phyloP scores from a whole-genome alignment of 2,888 invertebrate species.

The Lycaena phlaeas region DNA sequence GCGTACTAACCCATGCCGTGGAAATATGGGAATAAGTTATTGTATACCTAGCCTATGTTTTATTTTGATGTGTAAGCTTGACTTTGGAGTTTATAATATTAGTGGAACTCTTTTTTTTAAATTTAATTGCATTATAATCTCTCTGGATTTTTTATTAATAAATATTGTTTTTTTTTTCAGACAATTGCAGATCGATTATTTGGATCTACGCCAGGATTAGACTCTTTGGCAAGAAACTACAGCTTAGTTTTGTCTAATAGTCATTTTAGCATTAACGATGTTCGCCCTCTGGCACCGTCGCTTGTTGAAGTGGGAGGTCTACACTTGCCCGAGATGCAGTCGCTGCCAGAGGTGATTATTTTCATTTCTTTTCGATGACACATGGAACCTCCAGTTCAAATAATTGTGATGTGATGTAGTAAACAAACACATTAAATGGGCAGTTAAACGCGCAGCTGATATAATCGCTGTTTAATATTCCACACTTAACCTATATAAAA shows the following conservation, averaged over 20 bases:
- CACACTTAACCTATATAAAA: neutral
- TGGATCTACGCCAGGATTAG: constrained; percentile 57
- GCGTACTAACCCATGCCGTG: no score
- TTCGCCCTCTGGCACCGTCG: constrained; percentile 67
- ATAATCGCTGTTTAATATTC: neutral
- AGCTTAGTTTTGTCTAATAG: constrained; percentile 71
- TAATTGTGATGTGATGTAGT: neutral
- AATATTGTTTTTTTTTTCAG: constrained; percentile 40
- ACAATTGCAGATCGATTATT: constrained; percentile 62
- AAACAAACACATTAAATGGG: neutral
- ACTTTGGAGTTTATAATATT: no score
- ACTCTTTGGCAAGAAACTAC: constrained; percentile 56
- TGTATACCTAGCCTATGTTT: no score
- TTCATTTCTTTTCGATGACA: no score
- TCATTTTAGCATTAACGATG: constrained; percentile 70
- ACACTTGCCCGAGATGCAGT: constrained; percentile 60
- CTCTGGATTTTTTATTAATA: no score
- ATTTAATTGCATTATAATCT: no score
- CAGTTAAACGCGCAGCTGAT: neutral
- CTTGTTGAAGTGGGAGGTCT: constrained; percentile 72
- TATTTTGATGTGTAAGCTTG: no score
- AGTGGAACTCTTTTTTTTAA: no score
- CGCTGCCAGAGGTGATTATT: constrained; percentile 44
- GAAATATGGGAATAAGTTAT: no score
- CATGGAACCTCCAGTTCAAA: no score